phyloP scores from a whole-genome alignment of 2,888 invertebrate genomes.

The Mythimna albipuncta region DNA sequence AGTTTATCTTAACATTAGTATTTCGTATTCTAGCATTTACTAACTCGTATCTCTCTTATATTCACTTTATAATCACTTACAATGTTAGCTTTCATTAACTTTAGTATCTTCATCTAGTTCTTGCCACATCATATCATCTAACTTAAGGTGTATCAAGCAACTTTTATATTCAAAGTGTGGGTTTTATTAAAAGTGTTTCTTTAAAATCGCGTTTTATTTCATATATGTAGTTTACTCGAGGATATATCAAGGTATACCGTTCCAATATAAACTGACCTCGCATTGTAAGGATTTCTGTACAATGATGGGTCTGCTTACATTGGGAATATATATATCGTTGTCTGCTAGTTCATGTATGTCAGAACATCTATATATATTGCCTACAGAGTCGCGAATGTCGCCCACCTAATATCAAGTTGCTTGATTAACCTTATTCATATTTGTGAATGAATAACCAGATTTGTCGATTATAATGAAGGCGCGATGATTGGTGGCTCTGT shows the following conservation, averaged over 20 bases:
- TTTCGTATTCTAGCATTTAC: constrained; percentile 15
- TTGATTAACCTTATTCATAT: constrained; percentile 85
- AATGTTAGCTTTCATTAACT: constrained; percentile 16
- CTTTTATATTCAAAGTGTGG: constrained; percentile 80
- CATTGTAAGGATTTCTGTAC: neutral
- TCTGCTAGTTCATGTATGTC: constrained; percentile 50
- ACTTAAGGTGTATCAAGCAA: constrained; percentile 88
- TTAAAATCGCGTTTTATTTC: constrained; percentile 83
- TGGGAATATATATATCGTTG: neutral
- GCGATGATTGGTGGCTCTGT: constrained; percentile 80
- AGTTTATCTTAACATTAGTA: constrained; percentile 13
- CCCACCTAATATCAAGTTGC: constrained; percentile 84
- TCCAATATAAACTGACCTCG: constrained; percentile 1
- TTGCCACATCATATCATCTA: constrained; percentile 36
- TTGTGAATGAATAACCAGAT: constrained; percentile 67
- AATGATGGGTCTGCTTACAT: constrained; percentile 3
- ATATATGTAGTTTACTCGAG: constrained; percentile 25
- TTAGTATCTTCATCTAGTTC: constrained; percentile 25
- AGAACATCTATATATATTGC: constrained; percentile 64
- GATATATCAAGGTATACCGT: neutral
- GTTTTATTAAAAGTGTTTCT: constrained; percentile 83
- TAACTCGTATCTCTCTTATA: constrained; percentile 7
- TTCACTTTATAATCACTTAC: neutral
- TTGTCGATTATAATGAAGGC: constrained; percentile 64
- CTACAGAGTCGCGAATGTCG: constrained; percentile 83